These are phyloP conservation scores for Aphyosemion australe DNA, from an alignment of 2,113 vertebrate genomes.

Conservation along the genomic window DNA sequence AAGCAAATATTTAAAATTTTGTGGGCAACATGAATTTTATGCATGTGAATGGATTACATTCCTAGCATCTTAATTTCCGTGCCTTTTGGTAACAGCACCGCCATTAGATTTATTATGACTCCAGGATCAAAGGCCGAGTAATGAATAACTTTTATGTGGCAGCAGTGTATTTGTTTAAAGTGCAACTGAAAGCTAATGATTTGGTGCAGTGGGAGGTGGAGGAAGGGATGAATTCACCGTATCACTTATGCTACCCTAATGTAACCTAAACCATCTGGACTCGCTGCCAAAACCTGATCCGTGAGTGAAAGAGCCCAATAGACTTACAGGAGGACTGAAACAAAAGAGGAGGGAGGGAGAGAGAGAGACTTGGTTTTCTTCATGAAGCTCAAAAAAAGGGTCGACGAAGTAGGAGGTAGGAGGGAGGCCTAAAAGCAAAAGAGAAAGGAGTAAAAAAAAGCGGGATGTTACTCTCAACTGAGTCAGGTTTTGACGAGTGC, in stretches of 20 bases:
- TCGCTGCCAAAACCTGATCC: constrained; percentile 57
- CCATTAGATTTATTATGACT: neutral
- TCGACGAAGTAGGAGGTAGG: neutral
- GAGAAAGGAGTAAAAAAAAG: constrained; percentile 35
- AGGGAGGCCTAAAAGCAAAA: neutral
- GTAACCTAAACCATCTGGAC: constrained; percentile 67
- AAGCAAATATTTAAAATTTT: neutral
- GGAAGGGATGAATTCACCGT: constrained; percentile 19
- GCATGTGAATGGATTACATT: too few species aligned
- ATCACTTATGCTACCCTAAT: constrained; percentile 53
- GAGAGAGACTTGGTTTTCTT: constrained; percentile 6
- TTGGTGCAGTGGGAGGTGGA: neutral
- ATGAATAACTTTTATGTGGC: neutral
- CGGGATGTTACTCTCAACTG: constrained; percentile 54
- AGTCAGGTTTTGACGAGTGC: constrained; percentile 36
- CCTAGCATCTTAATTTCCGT: neutral
- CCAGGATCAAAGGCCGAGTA: neutral
- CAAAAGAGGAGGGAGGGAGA: constrained; percentile 36
- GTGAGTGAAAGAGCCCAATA: constrained; percentile 45
- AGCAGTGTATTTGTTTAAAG: neutral
- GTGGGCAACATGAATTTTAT: too few species aligned
- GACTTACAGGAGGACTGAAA: constrained; percentile 32
- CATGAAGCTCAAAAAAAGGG: neutral
- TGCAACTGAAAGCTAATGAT: neutral
- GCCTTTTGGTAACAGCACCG: neutral